Evolutionary conservation across 2,888 invertebrate species (phyloP), one percentile per base, ranked within the genome.

Genomic region (Scotopteryx bipunctaria): DNA sequence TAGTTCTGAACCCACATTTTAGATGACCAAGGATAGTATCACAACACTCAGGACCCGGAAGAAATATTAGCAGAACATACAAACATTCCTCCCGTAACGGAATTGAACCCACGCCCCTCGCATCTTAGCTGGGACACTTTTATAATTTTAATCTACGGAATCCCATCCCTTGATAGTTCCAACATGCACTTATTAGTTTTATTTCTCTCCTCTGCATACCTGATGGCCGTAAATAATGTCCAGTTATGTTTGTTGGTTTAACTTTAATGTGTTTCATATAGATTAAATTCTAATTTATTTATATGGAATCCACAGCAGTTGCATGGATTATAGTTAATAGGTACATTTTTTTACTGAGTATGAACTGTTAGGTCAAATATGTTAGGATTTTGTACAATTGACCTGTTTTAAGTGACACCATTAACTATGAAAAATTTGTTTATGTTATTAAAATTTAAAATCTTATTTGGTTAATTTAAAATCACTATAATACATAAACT

Each of bases 201-300:
- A 38, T 50, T 42, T 40, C n/a, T 41, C 43, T 69, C 69, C 68
- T 63, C 63, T 63, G 76, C 73, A 73, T 82, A 79, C 73, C 77
- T 76, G 58, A 67, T 49, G 65, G 64, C 75, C 83, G 73, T 87
- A 87, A 88, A 87, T 86, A 83, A 83, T 70, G 66, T 51, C 72
- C 73, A 65, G 76, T 84, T 84, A 81, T 81, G 70, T 83, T 83
- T 87, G 86, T 86, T 88, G 83, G 86, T 86, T 85, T 84, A 78
- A 77, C 69, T 69, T 76, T 79, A 79, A 81, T 73, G 76, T 73
- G 75, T 81, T 80, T 81, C 78, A 75, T 82, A 78, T 79, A 82
- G 79, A 82, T 84, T 81, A 80, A 79, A 81, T 76, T 78, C 73
- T 73, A 78, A 81, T 81, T 83, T 83, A 82, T 82, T 73, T 77